Base-by-base conservation (phyloP, 2,888 invertebrate species). In the Torymus texanus region DNA sequence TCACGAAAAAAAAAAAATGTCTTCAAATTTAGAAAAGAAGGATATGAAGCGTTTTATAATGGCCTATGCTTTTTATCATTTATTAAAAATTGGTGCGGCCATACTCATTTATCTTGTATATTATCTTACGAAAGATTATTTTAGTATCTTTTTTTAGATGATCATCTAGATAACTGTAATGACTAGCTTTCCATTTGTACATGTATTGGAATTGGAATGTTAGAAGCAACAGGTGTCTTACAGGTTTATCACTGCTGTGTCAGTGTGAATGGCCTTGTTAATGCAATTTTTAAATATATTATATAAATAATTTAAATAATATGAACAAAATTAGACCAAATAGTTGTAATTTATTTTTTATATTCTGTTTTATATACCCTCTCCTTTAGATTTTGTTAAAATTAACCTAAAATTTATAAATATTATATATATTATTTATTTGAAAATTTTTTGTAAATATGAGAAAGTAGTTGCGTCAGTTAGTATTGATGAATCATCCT, bases 171-270 rank as follows among this genome's bases (percentile, higher is more conserved):
- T 78, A 71, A 41, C 50, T 73, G n/a, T 70, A 53, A 65, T n/a
- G 66, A 62, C 56, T 70, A 41, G 66, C 16, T 62, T 18, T 73
- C 53, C 18, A 66, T 62, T 75, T 75, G 70, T 73, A 67, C 59
- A 13, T 62, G 67, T n/a, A 75, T 65, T 71, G 58, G 68, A 75
- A 59, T 63, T 67, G 75, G 72, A 75, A 78, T 78, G 72, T 72
- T 62, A 80, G 68, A 62, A 67, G 61, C 65, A 81, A 81, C 81
- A 76, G 78, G 78, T 81, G 72, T 79, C 59, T 79, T 76, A 70
- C 51, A 71, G 51, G 65, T 75, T 65, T 70, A 70, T 66, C 62
- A 66, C 70, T 65, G 76, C 51, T 70, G 14, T 75, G 24, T 50
- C 55, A 67, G 67, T 65, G 41, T n/a, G n/a, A 75, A 81, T 78